Evolutionary conservation across 2,113 vertebrate genomes (phyloP).

Genomic region (Heliornis fulica): DNA sequence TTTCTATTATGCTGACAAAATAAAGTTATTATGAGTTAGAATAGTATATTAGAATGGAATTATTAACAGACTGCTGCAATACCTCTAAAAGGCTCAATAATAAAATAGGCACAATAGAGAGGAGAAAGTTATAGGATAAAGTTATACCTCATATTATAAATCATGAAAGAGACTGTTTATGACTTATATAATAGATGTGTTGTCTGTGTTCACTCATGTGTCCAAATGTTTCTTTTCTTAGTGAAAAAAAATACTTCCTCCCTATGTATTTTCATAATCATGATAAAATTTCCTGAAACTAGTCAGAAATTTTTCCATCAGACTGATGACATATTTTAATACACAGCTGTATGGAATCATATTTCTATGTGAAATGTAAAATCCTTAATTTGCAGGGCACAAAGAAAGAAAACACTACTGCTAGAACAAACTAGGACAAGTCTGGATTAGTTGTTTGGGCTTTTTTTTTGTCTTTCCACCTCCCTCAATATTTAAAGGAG

Average conservation of each 20-base stretch:
- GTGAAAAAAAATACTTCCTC: neutral
- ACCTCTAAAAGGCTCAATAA: neutral
- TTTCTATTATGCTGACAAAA: neutral
- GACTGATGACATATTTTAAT: neutral
- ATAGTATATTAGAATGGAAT: neutral
- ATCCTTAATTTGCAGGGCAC: neutral
- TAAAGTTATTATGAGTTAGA: neutral
- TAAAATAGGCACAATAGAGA: neutral
- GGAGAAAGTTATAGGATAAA: neutral
- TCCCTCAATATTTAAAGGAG: neutral
- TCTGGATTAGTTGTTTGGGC: neutral
- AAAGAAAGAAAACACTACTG: neutral
- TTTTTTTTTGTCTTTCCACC: too few relatives aligned
- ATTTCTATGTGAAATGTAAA: neutral
- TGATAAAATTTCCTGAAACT: neutral
- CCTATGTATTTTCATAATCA: neutral
- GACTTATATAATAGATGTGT: accelerated
- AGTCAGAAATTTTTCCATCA: neutral
- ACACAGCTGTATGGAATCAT: neutral
- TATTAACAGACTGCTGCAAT: neutral
- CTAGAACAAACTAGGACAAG: neutral
- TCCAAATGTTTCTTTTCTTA: neutral
- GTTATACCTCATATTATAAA: neutral
- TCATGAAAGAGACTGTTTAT: neutral
- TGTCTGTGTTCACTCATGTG: neutral